Percentiles rank a stretch among this genome's conserved stretches.
Conservation (phyloP, 2,797 vertebrate species). For the Chelonia mydas region DNA sequence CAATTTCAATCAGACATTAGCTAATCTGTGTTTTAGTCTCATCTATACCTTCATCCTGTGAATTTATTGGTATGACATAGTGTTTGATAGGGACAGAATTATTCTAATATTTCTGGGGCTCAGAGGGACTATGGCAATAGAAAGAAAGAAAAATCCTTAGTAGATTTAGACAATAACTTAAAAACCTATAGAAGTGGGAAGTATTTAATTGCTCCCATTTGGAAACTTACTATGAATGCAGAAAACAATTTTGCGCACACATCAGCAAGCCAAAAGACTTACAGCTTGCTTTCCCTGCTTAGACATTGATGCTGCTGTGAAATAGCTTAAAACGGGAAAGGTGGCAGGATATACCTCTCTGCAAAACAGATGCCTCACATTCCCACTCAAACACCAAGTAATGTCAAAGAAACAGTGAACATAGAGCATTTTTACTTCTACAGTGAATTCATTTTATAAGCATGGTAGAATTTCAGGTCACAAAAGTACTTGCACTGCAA, state of each 20-base stretch:
- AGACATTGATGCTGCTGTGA: background rate
- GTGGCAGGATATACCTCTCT: background rate
- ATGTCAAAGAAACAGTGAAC: accelerated
- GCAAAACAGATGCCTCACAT: accelerated
- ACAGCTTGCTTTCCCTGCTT: background rate
- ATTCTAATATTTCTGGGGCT: background rate
- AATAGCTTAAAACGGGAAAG: accelerated
- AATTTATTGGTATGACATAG: background rate
- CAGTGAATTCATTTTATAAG: background rate
- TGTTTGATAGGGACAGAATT: background rate
- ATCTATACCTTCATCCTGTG: background rate
- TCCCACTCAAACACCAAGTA: background rate
- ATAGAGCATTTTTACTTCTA: background rate
- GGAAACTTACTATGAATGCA: background rate
- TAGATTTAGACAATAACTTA: background rate
- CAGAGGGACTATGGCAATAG: background rate
- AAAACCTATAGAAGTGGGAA: background rate
- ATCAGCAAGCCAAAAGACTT: background rate
- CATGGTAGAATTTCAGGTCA: background rate
- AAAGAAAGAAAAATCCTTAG: background rate
- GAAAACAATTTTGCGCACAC: background rate
- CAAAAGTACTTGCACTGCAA: background rate
- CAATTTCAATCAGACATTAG: background rate
- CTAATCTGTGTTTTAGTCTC: background rate
- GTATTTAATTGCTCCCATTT: background rate